Evolutionary conservation across 1,140 invertebrate genomes (phyloP).

Genomic region (Panagrolaimus sp.): DNA sequence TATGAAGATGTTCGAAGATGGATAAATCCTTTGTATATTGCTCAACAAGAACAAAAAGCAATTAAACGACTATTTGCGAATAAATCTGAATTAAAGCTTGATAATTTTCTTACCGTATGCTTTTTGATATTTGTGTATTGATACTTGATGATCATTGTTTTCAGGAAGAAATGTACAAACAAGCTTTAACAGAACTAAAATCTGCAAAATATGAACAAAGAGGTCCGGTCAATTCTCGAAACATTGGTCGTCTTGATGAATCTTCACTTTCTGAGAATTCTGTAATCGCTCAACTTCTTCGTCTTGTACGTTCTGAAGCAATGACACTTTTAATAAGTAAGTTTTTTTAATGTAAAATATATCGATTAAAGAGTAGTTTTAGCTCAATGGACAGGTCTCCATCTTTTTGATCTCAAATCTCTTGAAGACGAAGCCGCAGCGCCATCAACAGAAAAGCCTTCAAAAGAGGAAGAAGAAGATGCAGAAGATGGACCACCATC

Average conservation of each 20-base stretch:
- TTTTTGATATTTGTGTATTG: background rate
- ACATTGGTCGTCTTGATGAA: constrained; percentile 28
- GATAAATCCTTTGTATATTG: constrained; percentile 34
- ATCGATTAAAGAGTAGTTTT: no score
- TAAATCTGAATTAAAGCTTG: constrained; percentile 35
- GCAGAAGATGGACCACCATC: background rate
- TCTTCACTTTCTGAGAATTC: constrained; percentile 23
- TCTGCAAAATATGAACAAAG: constrained; percentile 29
- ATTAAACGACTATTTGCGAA: constrained; percentile 40
- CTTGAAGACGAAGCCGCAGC: background rate
- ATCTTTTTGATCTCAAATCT: constrained; percentile 32
- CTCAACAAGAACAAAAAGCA: constrained; percentile 22
- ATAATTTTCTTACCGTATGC: constrained; percentile 34
- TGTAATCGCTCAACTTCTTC: constrained; percentile 25
- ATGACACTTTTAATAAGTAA: constrained; percentile 40
- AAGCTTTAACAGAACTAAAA: constrained; percentile 37
- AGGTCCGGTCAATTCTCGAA: constrained; percentile 34
- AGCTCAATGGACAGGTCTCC: constrained; percentile 47
- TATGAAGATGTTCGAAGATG: constrained; percentile 38
- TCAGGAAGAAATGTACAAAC: constrained; percentile 35
- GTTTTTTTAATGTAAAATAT: no score
- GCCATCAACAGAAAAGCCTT: background rate
- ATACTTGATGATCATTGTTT: background rate
- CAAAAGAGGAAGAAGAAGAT: background rate
- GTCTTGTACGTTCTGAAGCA: constrained; percentile 40